A percentile compares a stretch with the other conserved stretches of the same genome.
Conservation (phyloP, 2,888 invertebrate genomes). For the Drosophila longiperda region DNA sequence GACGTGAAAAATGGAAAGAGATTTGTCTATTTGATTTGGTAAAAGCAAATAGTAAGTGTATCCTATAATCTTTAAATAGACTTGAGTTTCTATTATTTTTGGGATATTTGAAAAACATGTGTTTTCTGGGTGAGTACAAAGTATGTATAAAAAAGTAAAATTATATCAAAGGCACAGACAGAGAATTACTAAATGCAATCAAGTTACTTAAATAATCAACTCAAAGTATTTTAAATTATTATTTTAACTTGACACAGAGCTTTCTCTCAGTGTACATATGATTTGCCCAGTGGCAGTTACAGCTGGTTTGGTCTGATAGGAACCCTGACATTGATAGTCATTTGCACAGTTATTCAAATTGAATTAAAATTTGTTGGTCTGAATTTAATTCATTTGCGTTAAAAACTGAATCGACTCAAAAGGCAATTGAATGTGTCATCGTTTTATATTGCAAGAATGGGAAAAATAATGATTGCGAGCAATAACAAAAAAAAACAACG, state of each 20-base stretch:
- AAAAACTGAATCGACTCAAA: slow-evolving; percentile 42
- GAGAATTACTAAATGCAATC: not conserved
- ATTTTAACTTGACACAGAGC: not conserved
- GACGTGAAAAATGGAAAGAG: not conserved
- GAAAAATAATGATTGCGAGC: not conserved
- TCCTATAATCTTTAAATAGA: slow-evolving; percentile 15
- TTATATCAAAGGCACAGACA: not conserved
- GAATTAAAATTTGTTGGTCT: slow-evolving; percentile 61
- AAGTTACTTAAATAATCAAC: not conserved
- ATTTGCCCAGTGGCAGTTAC: slow-evolving; percentile 9
- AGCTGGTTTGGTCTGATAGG: slow-evolving; percentile 40
- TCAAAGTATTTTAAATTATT: not conserved
- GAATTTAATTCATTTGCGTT: slow-evolving; percentile 52
- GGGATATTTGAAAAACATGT: not conserved
- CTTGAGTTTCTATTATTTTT: not conserved
- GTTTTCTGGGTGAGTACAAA: not conserved
- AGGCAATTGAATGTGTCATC: slow-evolving; percentile 49
- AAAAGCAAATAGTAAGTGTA: not conserved
- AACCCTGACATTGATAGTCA: slow-evolving; percentile 46
- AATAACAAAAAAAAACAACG: no score
- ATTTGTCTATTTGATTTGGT: not conserved
- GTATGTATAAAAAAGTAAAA: no score
- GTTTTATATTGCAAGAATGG: not conserved
- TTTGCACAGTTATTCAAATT: slow-evolving; percentile 65
- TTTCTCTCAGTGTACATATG: slow-evolving; percentile 4